Evolutionary conservation across 2,113 vertebrate genomes (phyloP).

Genomic region (Talpa occidentalis): DNA sequence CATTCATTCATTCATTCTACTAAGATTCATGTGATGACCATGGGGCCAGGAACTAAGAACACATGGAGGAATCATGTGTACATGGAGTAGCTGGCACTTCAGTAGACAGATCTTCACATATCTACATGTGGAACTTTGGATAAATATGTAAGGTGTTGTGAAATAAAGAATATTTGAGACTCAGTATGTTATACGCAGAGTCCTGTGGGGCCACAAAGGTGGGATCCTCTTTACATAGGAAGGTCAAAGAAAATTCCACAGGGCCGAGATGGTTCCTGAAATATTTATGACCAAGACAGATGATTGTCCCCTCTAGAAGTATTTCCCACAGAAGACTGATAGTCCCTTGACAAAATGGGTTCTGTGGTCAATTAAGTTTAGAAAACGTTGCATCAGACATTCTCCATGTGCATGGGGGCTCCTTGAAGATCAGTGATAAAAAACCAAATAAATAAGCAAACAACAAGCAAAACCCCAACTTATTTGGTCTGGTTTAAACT

Average conservation of each 20-base stretch:
- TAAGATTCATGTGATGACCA: not conserved
- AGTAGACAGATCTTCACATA: not conserved
- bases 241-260: conserved; percentile 13
- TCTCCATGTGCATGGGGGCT: not conserved
- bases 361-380: not conserved
- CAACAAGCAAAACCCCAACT: not conserved
- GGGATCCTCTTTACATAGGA: not conserved
- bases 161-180: not conserved
- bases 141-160: not conserved
- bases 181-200: not conserved
- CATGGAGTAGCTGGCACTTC: not conserved
- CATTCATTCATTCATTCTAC: not conserved
- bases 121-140: not conserved
- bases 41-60: not conserved
- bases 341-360: not conserved
- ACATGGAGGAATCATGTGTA: not conserved
- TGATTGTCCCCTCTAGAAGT: not conserved
- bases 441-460: not conserved
- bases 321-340: not conserved
- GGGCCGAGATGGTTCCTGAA: conserved; percentile 43
- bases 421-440: not conserved
- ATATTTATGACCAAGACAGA: not conserved
- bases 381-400: not conserved
- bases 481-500: conserved; percentile 5
- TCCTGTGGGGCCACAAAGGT: not conserved